A percentile compares a stretch with the other conserved stretches of the same genome.
These are phyloP conservation scores for Eilema griseolum DNA, from an alignment of 2,888 invertebrate genomes.

Conservation along the genomic window DNA sequence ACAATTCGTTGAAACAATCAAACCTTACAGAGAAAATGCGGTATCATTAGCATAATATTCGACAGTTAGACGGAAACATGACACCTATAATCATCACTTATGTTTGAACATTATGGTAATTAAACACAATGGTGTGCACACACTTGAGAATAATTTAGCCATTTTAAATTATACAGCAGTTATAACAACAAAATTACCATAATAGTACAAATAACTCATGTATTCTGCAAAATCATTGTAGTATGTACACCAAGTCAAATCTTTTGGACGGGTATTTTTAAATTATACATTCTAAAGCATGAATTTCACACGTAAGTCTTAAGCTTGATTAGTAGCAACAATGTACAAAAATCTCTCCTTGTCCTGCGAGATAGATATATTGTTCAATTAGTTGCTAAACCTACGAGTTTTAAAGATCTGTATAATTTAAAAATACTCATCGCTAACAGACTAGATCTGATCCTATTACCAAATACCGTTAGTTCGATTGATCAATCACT, in stretches of 20 bases:
- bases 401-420: not conserved
- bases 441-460: conserved; percentile 35
- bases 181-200: conserved; percentile 15
- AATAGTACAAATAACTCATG: conserved; percentile 12
- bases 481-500: conserved; percentile 19
- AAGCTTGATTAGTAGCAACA: conserved; percentile 21
- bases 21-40: conserved; percentile 7
- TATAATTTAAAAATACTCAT: conserved; percentile 28
- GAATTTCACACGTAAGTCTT: conserved; percentile 22
- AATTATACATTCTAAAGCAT: conserved; percentile 50
- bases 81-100: conserved; percentile 27
- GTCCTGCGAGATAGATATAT: conserved; percentile 21
- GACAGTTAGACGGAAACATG: conserved; percentile 38
- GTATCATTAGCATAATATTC: conserved; percentile 18
- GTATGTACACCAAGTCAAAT: conserved; percentile 21
- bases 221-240: conserved; percentile 26
- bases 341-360: conserved; percentile 24
- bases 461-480: conserved; percentile 20
- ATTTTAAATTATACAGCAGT: conserved; percentile 9
- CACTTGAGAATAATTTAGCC: conserved; percentile 21
- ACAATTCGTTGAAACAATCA: not conserved
- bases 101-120: conserved; percentile 21
- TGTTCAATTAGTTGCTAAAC: too few species aligned
- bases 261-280: conserved; percentile 30
- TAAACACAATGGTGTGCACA: conserved; percentile 26